These are phyloP conservation scores for Onchidella celtica DNA, from an alignment of 2,888 invertebrate species.

Conservation along the genomic window DNA sequence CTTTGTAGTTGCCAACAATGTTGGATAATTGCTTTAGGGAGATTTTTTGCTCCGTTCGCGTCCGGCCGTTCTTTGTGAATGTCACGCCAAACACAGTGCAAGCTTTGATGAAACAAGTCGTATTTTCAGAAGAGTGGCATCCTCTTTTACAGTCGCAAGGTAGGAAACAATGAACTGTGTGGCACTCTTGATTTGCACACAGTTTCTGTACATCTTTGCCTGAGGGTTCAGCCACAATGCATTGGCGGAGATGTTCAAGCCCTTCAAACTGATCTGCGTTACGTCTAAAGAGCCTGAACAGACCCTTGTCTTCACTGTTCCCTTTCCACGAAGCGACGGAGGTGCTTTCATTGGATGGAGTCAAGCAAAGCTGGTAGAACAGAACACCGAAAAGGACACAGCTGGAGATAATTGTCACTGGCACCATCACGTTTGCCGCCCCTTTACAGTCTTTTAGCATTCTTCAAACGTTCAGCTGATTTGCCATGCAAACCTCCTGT, in stretches of 20 bases:
- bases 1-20: neutral
- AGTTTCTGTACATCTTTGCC: constrained; percentile 7
- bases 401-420: neutral
- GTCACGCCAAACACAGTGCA: neutral
- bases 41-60: neutral
- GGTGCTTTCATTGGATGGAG: neutral
- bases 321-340: neutral
- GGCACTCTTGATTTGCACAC: neutral
- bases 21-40: neutral
- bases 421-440: neutral
- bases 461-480: too few species aligned
- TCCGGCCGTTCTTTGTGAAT: neutral
- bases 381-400: neutral
- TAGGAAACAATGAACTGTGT: constrained; percentile 1
- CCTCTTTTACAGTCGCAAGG: neutral
- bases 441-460: too few species aligned
- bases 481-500: too few species aligned
- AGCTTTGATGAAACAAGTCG: neutral
- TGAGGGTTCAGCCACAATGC: constrained; percentile 1
- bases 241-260: neutral
- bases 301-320: neutral
- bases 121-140: neutral
- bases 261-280: neutral
- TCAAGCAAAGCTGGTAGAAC: neutral
- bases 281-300: neutral